Conservation (phyloP, 2,797 vertebrate species). For the Nannoperca obscura region DNA sequence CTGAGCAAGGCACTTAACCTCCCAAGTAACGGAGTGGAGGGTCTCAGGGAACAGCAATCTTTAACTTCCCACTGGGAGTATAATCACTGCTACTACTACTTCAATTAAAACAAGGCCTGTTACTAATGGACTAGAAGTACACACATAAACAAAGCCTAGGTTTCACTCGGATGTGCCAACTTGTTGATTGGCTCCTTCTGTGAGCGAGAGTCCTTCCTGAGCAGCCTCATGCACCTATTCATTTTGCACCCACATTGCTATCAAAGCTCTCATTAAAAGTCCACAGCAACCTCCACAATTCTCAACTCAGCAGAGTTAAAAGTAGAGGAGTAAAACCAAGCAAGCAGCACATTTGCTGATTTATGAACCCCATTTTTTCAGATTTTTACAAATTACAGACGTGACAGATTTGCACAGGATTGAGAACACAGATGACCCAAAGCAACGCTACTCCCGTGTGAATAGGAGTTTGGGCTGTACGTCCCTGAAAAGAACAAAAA, state of each 20-base stretch:
- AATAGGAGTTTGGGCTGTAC: neutral
- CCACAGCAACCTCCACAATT: neutral
- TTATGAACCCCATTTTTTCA: constrained; percentile 1
- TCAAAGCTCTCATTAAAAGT: constrained; percentile 9
- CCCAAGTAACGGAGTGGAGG: neutral
- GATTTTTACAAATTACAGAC: neutral
- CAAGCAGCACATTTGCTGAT: neutral
- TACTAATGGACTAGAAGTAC: neutral
- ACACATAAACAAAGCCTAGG: neutral
- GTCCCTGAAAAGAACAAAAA: constrained; percentile 6
- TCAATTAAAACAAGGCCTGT: neutral
- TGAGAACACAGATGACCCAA: constrained; percentile 13
- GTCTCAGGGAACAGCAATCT: neutral
- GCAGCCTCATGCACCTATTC: neutral
- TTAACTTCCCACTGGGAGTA: constrained; percentile 4
- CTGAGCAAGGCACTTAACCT: constrained; percentile 48
- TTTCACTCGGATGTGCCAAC: neutral
- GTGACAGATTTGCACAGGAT: constrained; percentile 14
- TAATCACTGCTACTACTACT: neutral
- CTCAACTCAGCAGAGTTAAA: neutral
- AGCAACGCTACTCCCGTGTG: constrained; percentile 12
- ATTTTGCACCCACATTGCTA: neutral
- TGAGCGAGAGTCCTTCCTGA: neutral
- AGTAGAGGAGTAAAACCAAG: neutral
- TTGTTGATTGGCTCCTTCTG: neutral